Conservation (phyloP, 2,797 vertebrate species). For the Salmo trutta region DNA sequence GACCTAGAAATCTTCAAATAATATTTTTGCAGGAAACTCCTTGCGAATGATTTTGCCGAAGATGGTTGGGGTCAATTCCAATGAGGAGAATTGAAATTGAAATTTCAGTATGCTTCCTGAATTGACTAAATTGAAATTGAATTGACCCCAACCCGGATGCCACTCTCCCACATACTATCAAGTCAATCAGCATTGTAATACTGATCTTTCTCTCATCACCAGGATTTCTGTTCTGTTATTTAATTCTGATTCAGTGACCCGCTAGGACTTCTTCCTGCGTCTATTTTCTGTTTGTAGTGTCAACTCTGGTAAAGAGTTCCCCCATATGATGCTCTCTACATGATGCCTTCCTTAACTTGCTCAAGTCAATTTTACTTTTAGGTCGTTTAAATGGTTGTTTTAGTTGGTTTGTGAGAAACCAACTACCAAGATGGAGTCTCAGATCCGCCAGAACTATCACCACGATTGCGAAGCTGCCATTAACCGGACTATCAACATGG, state of each 20-base stretch:
- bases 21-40: too few species aligned
- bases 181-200: slow-evolving; percentile 2
- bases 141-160: background rate
- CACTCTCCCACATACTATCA: background rate
- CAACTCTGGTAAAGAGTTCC: too few species aligned
- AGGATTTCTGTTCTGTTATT: background rate
- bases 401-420: background rate
- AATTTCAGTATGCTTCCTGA: background rate
- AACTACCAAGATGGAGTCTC: slow-evolving; percentile 81
- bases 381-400: background rate
- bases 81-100: background rate
- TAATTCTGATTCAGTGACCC: background rate
- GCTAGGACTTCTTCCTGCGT: background rate
- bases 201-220: background rate
- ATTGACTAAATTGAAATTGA: background rate
- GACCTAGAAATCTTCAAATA: background rate
- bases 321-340: background rate
- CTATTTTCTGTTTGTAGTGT: background rate
- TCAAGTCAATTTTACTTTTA: background rate
- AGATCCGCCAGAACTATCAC: slow-evolving; percentile 85
- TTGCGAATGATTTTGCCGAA: too few species aligned
- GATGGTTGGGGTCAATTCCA: background rate
- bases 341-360: background rate
- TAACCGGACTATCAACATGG: too few species aligned
- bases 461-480: slow-evolving; percentile 63